Evolutionary conservation across 2,888 invertebrate genomes (phyloP), one percentile per base, ranked within the genome.

Genomic region (Parochlus steinenii): DNA sequence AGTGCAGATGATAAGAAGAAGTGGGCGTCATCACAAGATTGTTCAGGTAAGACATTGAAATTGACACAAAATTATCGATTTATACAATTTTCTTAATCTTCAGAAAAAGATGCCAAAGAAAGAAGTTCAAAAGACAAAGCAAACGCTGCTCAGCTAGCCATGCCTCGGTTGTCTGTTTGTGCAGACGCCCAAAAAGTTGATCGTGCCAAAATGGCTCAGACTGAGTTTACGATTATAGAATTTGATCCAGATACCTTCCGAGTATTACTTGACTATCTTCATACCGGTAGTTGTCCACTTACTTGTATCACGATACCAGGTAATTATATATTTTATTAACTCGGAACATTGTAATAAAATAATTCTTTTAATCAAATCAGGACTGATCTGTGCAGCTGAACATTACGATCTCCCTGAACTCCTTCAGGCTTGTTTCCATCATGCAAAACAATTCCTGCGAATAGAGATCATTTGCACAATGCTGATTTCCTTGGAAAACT

Each of bases 141-240:
- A 11, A 73, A 74, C 40, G 69, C 68, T 41, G 65, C 68, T 40
- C 76, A 80, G 44, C 60, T 87, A 42, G 83, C 80, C 19, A 83
- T 89, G 25, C 87, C 89, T 29, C 34, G 34, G 45, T 65, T 90
- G 38, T 87, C 86, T 43, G 87, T 90, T 35, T 90, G 89, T 58
- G 89, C 89, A 5, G 87, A 90, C 54, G 85, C 85, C 42, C 89
- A 89, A 55, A 90, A 90, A 65, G 87, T 90, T 15, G 90, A 90
- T 57, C 69, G 86, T 43, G 76, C 83, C 40, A 89, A 89, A 61
- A 63, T 90, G 41, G 87, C 87, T 34, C 89, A 90, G 63, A 86
- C 86, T 44, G 90, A 90, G 76, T 90, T 90, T 62, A 82, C 82
- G 44, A 87, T 90, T 53, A 89, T 89, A 52, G 90, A 90, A 61